Base-by-base conservation (phyloP, 64 coral and sea anemone species). In the Stichodactyla helianthus region DNA sequence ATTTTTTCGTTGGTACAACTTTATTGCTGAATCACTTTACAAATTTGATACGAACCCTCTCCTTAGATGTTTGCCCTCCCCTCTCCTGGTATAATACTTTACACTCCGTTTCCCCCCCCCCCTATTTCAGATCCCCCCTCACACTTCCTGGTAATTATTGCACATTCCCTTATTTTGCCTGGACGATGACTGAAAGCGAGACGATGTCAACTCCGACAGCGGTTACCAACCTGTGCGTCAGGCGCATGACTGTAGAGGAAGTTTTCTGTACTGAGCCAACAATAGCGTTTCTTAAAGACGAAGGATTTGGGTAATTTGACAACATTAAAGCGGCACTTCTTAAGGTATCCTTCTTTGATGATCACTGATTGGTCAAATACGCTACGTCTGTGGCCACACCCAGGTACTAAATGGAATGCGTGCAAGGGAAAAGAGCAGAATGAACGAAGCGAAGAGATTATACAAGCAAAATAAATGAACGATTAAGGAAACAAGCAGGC, bases 201-300 rank as follows among this genome's bases (percentile, higher is more conserved):
- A 31, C 28, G 28, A 31, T 31, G 28, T 31, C 28, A 31, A 31
- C 28, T 31, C 28, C 28, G 35, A 44, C 35, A 44, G 35, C 35
- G 35, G 1, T 44, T 15, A 60, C 89, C 67, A 65, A 97, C 93
- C 90, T 95, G 90, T 9, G 93, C 92, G 35, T 95, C 90, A 50
- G 86, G 91, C 9, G 84, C 82, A 65, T 89, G 86, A 10, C 88
- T 91, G 54, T 99, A 99, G 12, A 95, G 93, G 70, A 99, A 89
- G 58, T 90, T 99, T 20, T 99, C 97, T 4, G 86, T 99, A 79
- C 85, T 95, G 14, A 99, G 83, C 87, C 93, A 95, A 59, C 91
- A 99, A 59, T 95, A 90, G 68, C 93, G 93, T 55, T 98, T 98
- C 86, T 98, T 98, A 22, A 95, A 95, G 1, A 87, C 85, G 85